Evolutionary conservation across 2,888 invertebrate genomes (phyloP), one percentile per base, ranked within the genome.

Genomic region (Eilema caniola): DNA sequence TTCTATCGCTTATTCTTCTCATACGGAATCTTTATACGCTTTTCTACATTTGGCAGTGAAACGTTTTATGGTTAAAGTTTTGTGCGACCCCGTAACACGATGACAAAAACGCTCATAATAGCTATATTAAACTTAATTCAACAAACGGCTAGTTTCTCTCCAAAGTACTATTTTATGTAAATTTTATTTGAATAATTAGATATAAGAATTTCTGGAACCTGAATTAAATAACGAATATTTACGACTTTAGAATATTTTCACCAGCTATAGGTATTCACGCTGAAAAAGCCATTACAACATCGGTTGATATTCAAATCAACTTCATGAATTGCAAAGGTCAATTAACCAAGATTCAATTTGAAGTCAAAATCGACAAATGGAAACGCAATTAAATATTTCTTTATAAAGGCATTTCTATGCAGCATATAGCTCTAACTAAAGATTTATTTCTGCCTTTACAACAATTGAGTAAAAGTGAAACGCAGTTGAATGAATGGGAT

Each of bases 261-360:
- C 31, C 65, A 67, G 72, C 63, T 63, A 62, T 73, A n/a, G n/a
- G n/a, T n/a, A 74, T 80, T 79, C 53, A 61, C 53, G 12, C 64
- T 28, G 28, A 65, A 75, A 73, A 53, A 25, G 41, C 59, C 68
- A n/a, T 75, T 73, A 77, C 74, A 72, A 77, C 81, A 80, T 77
- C 70, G 72, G 66, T 75, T 73, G 66, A 81, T 68, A 80, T 80
- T 79, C 71, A 81, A 82, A 74, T 82, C 71, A 71, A 76, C 41
- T 75, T 77, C 67, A 79, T 76, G 72, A 83, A 84, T 82, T 79
- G 75, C 76, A 78, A 85, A 83, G 71, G 74, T 80, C 81, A 84
- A 84, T 85, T 78, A 78, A 80, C 76, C 71, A 72, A 76, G 70
- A 85, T 82, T 78, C 72, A 78, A 82, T 83, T 83, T 75, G 66